Evolutionary conservation across 2,888 invertebrate species (phyloP).

Genomic region (Agriopis marginaria): DNA sequence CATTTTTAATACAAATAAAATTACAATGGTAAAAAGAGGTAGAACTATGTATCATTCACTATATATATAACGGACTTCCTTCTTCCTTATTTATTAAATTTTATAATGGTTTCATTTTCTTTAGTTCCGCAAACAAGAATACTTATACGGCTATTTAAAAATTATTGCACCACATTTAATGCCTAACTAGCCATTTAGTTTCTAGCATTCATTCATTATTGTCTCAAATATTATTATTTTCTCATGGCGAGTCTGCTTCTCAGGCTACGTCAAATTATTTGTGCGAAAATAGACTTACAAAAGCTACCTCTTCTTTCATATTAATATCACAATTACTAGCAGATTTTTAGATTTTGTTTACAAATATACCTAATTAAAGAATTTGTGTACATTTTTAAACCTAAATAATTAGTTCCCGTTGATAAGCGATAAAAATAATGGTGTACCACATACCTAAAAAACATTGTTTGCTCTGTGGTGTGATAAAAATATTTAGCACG

Average conservation of each 20-base stretch:
- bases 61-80: conserved; percentile 12
- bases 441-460: too few relatives aligned
- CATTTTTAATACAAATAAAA: too few relatives aligned
- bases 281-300: not conserved
- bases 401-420: too few relatives aligned
- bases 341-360: not conserved
- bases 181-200: not conserved
- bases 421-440: too few relatives aligned
- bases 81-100: conserved; percentile 18
- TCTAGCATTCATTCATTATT: not conserved
- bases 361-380: not conserved
- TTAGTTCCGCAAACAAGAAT: conserved; percentile 22
- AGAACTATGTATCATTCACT: conserved; percentile 3
- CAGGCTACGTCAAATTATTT: not conserved
- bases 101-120: conserved; percentile 29
- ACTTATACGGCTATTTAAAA: conserved; percentile 34
- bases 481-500: not conserved
- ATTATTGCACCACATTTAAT: not conserved
- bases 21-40: not conserved
- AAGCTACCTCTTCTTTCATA: not conserved
- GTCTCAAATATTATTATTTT: not conserved
- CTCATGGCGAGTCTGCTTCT: not conserved
- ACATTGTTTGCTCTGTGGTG: too few relatives aligned
- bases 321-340: not conserved
- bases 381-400: too few relatives aligned